These are phyloP conservation scores for Vanessa tameamea DNA, from an alignment of 1,140 invertebrate genomes.

Conservation along the genomic window DNA sequence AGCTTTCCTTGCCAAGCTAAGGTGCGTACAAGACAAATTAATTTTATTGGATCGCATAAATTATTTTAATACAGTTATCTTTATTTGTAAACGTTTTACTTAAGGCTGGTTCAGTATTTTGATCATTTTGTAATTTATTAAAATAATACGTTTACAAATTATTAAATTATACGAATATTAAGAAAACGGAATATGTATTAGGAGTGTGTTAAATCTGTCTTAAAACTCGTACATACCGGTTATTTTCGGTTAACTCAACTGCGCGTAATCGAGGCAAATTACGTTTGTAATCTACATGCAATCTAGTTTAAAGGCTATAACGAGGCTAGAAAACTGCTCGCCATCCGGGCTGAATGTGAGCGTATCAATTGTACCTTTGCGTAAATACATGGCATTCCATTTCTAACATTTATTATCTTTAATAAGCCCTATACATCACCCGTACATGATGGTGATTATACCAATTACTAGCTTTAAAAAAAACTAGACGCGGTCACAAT, in stretches of 20 bases:
- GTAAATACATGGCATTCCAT: slow-evolving; percentile 27
- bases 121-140: too few species aligned
- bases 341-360: slow-evolving; percentile 35
- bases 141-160: not conserved
- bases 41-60: not conserved
- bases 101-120: too few species aligned
- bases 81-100: too few species aligned
- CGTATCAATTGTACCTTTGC: slow-evolving; percentile 26
- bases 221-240: slow-evolving; percentile 24
- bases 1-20: slow-evolving; percentile 4
- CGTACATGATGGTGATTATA: slow-evolving; percentile 35
- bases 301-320: slow-evolving; percentile 33
- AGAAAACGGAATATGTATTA: not conserved
- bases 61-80: too few species aligned
- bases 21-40: slow-evolving; percentile 1
- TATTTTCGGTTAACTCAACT: slow-evolving; percentile 29
- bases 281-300: slow-evolving; percentile 26
- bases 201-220: not conserved
- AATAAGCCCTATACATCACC: slow-evolving; percentile 37
- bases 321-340: slow-evolving; percentile 31
- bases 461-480: slow-evolving; percentile 44
- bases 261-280: slow-evolving; percentile 30
- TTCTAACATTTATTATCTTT: slow-evolving; percentile 34
- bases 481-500: slow-evolving; percentile 42
- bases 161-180: not conserved